Conservation (phyloP, 2,797 vertebrate species). For the Threskiornis aethiopicus region DNA sequence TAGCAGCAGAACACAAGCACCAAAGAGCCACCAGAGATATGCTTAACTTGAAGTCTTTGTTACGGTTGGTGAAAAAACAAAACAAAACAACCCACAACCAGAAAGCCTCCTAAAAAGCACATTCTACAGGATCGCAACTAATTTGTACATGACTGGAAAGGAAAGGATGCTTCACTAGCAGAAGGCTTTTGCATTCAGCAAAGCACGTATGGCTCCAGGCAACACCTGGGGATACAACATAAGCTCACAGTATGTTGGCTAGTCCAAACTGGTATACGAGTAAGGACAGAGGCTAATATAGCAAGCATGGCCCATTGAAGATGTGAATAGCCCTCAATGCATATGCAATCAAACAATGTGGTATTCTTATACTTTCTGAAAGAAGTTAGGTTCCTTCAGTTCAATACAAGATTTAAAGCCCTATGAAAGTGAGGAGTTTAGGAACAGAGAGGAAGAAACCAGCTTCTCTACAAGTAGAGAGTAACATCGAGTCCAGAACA, state of each 20-base stretch:
- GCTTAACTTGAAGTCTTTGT: not conserved
- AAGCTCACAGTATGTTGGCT: not conserved
- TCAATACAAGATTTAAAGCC: not conserved
- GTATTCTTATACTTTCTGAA: not conserved
- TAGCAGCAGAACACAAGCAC: not conserved
- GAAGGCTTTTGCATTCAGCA: not conserved
- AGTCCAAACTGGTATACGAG: not conserved
- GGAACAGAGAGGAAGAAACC: not conserved
- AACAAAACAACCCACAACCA: not conserved
- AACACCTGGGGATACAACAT: not conserved
- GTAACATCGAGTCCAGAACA: rapidly evolving
- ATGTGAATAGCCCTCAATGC: not conserved
- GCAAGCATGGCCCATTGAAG: not conserved
- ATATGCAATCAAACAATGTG: not conserved
- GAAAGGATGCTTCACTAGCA: not conserved
- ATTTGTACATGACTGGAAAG: rapidly evolving
- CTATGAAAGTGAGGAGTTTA: not conserved
- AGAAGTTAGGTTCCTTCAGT: not conserved
- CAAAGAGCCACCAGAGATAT: not conserved
- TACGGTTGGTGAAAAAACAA: not conserved
- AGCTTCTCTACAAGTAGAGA: not conserved
- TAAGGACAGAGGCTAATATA: not conserved
- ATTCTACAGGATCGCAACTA: not conserved
- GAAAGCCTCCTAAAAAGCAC: not conserved
- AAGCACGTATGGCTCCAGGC: not conserved